These are phyloP conservation scores for Amblyopsis hoosieri DNA, from an alignment of 2,797 vertebrate species.

Conservation along the genomic window DNA sequence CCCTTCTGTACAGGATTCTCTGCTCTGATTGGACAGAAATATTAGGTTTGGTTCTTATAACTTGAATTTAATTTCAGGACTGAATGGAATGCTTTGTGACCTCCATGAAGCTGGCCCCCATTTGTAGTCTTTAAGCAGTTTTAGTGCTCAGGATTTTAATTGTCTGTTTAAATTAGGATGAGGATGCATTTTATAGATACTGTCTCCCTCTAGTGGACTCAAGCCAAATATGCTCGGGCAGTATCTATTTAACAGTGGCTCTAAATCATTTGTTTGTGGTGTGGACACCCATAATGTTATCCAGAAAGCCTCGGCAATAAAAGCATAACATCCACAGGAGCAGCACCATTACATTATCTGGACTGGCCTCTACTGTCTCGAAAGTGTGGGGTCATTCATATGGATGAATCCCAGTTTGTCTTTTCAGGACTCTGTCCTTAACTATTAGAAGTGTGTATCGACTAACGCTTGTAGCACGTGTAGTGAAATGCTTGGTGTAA, in stretches of 20 bases:
- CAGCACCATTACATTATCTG: no score
- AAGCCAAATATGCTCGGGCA: neutral
- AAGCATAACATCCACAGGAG: no score
- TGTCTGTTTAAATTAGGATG: neutral
- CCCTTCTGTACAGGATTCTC: slow-evolving; percentile 15
- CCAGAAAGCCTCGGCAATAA: no score
- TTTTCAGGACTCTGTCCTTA: neutral
- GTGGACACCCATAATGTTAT: no score
- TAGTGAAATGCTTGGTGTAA: slow-evolving; percentile 47
- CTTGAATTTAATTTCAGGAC: slow-evolving; percentile 1
- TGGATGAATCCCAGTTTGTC: neutral
- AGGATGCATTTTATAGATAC: neutral
- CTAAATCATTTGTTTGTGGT: no score
- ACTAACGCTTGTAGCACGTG: neutral
- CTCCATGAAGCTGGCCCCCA: neutral
- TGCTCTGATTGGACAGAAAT: slow-evolving; percentile 37
- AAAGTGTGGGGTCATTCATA: no score
- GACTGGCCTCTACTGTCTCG: no score
- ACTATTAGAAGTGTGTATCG: neutral
- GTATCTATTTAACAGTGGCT: neutral
- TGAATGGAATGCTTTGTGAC: slow-evolving; percentile 15
- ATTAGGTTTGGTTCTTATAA: slow-evolving; percentile 34
- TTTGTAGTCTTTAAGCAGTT: no score
- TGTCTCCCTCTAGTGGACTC: slow-evolving; percentile 35
- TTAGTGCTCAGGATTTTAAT: neutral